These are phyloP conservation scores for Doris montereyensis DNA, from an alignment of 2,888 invertebrate genomes.

Conservation along the genomic window DNA sequence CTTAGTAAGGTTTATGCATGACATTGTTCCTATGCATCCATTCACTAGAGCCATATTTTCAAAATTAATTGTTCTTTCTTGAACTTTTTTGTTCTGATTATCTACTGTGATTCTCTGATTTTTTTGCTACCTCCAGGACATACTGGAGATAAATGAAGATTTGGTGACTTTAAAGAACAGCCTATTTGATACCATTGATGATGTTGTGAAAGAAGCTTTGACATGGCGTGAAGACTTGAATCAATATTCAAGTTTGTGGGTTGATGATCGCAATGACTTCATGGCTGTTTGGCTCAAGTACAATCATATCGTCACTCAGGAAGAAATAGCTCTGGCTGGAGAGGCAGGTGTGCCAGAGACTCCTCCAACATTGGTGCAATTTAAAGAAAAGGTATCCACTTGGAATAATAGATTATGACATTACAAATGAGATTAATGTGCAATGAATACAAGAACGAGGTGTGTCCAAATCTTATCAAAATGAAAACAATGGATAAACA, in stretches of 20 bases:
- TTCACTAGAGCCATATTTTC: not conserved
- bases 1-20: too few relatives aligned
- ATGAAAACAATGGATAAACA: too few relatives aligned
- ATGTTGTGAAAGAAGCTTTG: conserved; percentile 72
- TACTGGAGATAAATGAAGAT: conserved; percentile 84
- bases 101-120: not conserved
- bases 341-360: conserved; percentile 80
- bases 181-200: conserved; percentile 83
- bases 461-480: too few relatives aligned
- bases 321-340: conserved; percentile 90
- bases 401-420: too few relatives aligned
- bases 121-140: conserved; percentile 77
- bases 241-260: conserved; percentile 88
- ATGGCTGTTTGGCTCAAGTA: conserved; percentile 92
- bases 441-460: too few relatives aligned
- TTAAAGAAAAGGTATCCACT: conserved; percentile 89
- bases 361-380: conserved; percentile 90
- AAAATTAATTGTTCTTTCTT: too few relatives aligned
- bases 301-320: conserved; percentile 83
- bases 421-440: too few relatives aligned
- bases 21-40: too few relatives aligned
- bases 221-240: conserved; percentile 74
- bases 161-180: conserved; percentile 89
- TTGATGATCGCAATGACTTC: conserved; percentile 89
- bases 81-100: not conserved